phyloP scores from a whole-genome alignment of 2,113 vertebrate species.

The Oreochromis niloticus region DNA sequence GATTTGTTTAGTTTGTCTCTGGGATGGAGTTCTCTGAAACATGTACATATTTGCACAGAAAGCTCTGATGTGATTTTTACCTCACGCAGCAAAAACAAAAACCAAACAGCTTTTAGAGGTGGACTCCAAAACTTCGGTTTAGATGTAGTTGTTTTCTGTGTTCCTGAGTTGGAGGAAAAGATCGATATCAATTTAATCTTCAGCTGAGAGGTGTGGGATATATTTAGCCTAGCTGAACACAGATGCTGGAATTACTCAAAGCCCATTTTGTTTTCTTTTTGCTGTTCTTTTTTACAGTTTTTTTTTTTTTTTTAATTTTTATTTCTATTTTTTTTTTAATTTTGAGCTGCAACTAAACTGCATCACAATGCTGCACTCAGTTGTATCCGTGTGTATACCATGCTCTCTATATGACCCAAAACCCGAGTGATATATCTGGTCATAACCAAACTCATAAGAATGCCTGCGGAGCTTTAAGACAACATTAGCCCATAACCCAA shows the following conservation, averaged over 20 bases:
- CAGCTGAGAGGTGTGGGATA: neutral
- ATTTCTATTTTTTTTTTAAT: neutral
- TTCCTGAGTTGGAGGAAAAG: neutral
- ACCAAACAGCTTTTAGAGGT: neutral
- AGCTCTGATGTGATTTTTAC: neutral
- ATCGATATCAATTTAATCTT: neutral
- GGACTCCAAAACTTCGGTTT: neutral
- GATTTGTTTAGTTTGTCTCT: constrained; percentile 40
- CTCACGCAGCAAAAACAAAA: no score
- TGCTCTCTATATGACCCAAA: neutral
- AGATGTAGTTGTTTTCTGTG: neutral
- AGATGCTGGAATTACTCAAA: neutral
- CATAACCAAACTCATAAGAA: neutral
- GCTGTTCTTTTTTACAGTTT: neutral
- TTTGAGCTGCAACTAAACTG: neutral
- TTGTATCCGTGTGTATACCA: neutral
- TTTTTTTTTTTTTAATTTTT: accelerated
- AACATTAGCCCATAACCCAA: neutral
- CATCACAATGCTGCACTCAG: neutral
- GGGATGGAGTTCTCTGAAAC: neutral
- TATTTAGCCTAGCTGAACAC: neutral
- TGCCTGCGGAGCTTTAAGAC: neutral
- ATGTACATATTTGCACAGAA: neutral
- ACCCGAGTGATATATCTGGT: neutral
- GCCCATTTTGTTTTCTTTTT: neutral